Evolutionary conservation across 2,888 invertebrate species (phyloP).

Genomic region (Lasioglossum calceatum): DNA sequence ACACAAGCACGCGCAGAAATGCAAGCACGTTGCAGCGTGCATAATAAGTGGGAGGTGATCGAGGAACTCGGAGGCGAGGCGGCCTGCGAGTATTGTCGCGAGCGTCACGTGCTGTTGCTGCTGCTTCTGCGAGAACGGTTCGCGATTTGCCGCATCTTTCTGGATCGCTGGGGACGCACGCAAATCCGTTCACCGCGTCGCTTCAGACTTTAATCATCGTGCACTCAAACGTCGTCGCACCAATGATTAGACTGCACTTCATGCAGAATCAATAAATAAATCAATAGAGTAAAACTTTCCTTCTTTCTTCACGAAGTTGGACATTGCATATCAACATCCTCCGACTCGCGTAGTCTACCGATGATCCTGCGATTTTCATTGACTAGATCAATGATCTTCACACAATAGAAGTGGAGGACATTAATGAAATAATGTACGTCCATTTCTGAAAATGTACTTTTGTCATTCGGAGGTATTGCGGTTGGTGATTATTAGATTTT

Average conservation of each 20-base stretch:
- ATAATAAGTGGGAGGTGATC: slow-evolving; percentile 32
- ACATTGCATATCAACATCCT: too few species aligned
- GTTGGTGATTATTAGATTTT: too few species aligned
- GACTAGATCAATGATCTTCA: too few species aligned
- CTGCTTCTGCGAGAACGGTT: slow-evolving; percentile 22
- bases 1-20: slow-evolving; percentile 40
- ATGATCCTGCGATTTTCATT: too few species aligned
- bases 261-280: neutral
- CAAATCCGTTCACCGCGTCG: neutral
- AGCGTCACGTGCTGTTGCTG: slow-evolving; percentile 34
- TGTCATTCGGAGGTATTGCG: too few species aligned
- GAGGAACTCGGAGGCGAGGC: slow-evolving; percentile 29
- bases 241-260: neutral
- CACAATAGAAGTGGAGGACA: too few species aligned
- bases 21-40: slow-evolving; percentile 32
- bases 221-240: neutral
- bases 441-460: too few species aligned
- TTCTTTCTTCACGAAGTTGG: too few species aligned
- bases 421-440: too few species aligned
- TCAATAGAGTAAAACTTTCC: too few species aligned
- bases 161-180: slow-evolving; percentile 5
- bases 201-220: neutral
- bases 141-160: slow-evolving; percentile 40
- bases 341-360: too few species aligned
- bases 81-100: slow-evolving; percentile 35